phyloP scores from a whole-genome alignment of 2,888 invertebrate genomes.

The Tricholauxania praeusta region DNA sequence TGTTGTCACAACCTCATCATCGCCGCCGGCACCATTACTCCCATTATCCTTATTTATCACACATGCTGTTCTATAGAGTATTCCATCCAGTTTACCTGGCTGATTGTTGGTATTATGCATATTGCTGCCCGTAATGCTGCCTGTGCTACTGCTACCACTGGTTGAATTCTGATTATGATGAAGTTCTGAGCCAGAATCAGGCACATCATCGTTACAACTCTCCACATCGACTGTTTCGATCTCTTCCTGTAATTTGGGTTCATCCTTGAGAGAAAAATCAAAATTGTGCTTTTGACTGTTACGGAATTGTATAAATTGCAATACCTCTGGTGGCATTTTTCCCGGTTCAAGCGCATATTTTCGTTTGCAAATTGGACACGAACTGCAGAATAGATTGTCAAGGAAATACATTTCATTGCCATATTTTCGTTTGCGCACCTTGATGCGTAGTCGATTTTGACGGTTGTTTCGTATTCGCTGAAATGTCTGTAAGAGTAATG shows the following conservation, averaged over 20 bases:
- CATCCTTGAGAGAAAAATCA: slow-evolving; percentile 50
- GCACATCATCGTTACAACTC: slow-evolving; percentile 69
- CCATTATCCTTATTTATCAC: slow-evolving; percentile 63
- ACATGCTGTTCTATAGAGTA: slow-evolving; percentile 66
- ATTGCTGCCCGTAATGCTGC: slow-evolving; percentile 47
- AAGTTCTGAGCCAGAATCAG: slow-evolving; percentile 66
- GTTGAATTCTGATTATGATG: slow-evolving; percentile 41
- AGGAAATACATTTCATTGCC: slow-evolving; percentile 71
- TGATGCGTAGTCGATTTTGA: slow-evolving; percentile 75
- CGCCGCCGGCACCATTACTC: slow-evolving; percentile 46
- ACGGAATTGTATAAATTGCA: background rate
- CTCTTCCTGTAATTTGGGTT: slow-evolving; percentile 69
- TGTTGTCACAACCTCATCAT: slow-evolving; percentile 62
- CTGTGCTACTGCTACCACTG: slow-evolving; percentile 42
- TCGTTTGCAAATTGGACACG: slow-evolving; percentile 75
- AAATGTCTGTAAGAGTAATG: slow-evolving; percentile 69
- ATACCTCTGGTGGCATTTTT: slow-evolving; percentile 73
- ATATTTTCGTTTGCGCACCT: slow-evolving; percentile 76
- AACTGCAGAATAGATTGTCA: slow-evolving; percentile 68
- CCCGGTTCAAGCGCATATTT: slow-evolving; percentile 69
- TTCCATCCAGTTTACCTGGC: slow-evolving; percentile 64
- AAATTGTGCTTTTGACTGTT: background rate
- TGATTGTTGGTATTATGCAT: slow-evolving; percentile 62
- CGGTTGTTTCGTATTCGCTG: slow-evolving; percentile 79
- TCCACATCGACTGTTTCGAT: slow-evolving; percentile 79